Base-by-base conservation (phyloP, 2,113 vertebrate species). In the Calypte anna region DNA sequence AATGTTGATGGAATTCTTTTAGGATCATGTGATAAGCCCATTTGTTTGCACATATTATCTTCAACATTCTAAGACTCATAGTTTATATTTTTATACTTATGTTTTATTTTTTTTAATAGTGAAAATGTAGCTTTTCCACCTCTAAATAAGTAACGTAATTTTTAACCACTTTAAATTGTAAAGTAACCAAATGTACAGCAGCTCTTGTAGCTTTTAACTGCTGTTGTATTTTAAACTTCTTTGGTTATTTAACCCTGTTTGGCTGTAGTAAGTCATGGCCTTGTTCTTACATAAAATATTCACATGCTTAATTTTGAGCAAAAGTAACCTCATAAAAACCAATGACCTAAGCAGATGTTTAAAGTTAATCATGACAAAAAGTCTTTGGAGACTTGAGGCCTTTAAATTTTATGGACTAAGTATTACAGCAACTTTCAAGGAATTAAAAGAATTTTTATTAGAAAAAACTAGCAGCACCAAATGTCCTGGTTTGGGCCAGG, bases 251-350 rank as follows among this genome's bases (percentile, higher is more conserved):
- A 88, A 86, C 30, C 21, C 44, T 68, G 4, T 53, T 76, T 61
- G 44, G 12, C 31, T 90, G 15, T 25, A 83, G 40, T 36, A 88
- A 85, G 59, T 86, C 58, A 63, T 3, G 2, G 57, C 14, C 54
- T 82, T 82, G 30, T 61, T 94, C 58, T 68, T 54, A 90, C n/a
- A 80, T 61, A 54, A 86, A 88, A 79, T 90, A 92, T 73, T 82
- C 68, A 86, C 27, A 10, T 46, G 25, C 40, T 88, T 80, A 91
- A 91, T 22, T 92, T 38, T 69, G 75, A 93, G 44, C 12, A 79
- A 23, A 82, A 76, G 72, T 90, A 94, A 86, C 58, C 17, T 86
- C 67, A 92, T 93, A 92, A 96, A 91, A 96, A 88, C 38, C 79
- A 92, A 74, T 93, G 51, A 86, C n/a, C 57, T 90, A 86, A 92